A percentile compares a stretch with the other conserved stretches of the same genome.
Evolutionary conservation across 1,140 invertebrate genomes (phyloP).

Genomic region (Solenopsis invicta): DNA sequence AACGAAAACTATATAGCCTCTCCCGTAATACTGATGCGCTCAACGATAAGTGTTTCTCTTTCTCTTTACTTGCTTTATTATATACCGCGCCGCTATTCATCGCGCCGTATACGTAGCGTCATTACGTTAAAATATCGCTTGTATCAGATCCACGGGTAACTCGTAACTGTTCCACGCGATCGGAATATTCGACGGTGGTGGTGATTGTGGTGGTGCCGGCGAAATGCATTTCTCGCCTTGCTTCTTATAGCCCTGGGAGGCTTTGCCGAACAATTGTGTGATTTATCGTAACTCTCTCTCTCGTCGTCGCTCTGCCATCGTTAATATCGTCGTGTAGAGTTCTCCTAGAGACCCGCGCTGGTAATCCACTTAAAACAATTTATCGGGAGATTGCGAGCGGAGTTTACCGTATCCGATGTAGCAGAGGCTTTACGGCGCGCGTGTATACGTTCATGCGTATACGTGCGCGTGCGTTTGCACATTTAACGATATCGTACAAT

Average conservation of each 20-base stretch:
- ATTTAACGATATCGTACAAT: slow-evolving; percentile 48
- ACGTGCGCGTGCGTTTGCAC: slow-evolving; percentile 12
- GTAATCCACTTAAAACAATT: slow-evolving; percentile 65
- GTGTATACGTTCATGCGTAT: background rate
- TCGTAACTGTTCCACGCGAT: background rate
- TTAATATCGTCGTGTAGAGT: slow-evolving; percentile 37
- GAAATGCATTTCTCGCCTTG: slow-evolving; percentile 16
- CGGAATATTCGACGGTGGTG: background rate
- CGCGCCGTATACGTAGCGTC: no score
- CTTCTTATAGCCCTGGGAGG: background rate
- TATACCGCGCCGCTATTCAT: background rate
- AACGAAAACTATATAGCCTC: slow-evolving; percentile 5
- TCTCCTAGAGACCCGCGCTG: slow-evolving; percentile 29
- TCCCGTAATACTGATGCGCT: background rate
- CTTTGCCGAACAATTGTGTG: slow-evolving; percentile 44
- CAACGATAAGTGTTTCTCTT: slow-evolving; percentile 13
- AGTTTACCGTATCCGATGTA: slow-evolving; percentile 49
- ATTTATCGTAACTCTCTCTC: slow-evolving; percentile 59
- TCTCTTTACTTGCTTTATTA: background rate
- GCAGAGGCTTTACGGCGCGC: slow-evolving; percentile 11
- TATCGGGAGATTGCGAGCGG: slow-evolving; percentile 52
- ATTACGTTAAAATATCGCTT: slow-evolving; percentile 30
- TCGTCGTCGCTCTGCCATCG: slow-evolving; percentile 33
- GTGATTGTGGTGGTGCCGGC: background rate
- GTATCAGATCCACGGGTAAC: background rate